Conservation (phyloP, 2,113 vertebrate genomes). For the Podarcis cretensis region DNA sequence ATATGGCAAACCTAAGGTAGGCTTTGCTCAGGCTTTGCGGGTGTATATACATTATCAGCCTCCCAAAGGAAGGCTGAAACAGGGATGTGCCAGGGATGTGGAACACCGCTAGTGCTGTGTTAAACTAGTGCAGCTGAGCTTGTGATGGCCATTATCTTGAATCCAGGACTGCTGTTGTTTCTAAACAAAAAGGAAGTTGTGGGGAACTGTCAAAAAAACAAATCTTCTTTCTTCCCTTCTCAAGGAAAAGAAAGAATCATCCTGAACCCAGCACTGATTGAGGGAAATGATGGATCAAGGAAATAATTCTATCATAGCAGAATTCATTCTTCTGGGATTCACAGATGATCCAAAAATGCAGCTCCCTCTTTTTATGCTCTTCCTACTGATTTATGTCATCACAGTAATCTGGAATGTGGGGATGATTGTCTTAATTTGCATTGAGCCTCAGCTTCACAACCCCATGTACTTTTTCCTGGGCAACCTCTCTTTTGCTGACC, state of each 20-base stretch:
- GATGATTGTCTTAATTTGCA: slow-evolving; percentile 51
- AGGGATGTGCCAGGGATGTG: too few species aligned
- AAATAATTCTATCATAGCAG: slow-evolving; percentile 37
- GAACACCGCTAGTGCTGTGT: too few species aligned
- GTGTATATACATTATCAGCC: too few species aligned
- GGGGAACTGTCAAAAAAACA: background rate
- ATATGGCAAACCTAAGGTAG: too few species aligned
- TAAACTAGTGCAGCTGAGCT: background rate
- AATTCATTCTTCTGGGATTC: slow-evolving; percentile 62
- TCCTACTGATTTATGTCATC: slow-evolving; percentile 48
- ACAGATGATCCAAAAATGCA: slow-evolving; percentile 43
- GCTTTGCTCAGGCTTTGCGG: too few species aligned
- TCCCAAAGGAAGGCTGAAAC: too few species aligned
- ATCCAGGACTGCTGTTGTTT: background rate
- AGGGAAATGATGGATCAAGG: slow-evolving; percentile 26
- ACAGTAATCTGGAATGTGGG: slow-evolving; percentile 59
- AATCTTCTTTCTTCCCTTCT: background rate
- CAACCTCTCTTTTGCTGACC: slow-evolving; percentile 42
- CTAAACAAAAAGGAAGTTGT: too few species aligned
- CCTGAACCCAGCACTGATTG: background rate
- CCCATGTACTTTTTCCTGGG: slow-evolving; percentile 56
- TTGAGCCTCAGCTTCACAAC: slow-evolving; percentile 48
- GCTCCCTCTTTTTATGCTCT: slow-evolving; percentile 44
- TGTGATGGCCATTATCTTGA: background rate
- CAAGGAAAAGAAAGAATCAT: background rate